A percentile compares a stretch with the other conserved stretches of the same genome.
Conservation (phyloP, 2,888 invertebrate species). For the Hydroisotoma schaefferi region DNA sequence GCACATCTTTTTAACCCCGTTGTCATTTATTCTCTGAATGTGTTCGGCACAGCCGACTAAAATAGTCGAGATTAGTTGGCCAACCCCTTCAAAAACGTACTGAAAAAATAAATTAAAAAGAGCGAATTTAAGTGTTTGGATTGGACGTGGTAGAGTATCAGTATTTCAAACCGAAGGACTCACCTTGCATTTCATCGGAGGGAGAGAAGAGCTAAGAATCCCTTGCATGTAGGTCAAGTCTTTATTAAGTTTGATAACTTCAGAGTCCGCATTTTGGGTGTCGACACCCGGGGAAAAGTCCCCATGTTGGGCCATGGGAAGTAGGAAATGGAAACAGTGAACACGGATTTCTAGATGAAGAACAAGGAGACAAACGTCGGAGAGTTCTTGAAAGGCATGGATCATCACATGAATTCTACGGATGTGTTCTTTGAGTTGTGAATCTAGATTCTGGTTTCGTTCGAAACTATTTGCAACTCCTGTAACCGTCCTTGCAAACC, state of each 20-base stretch:
- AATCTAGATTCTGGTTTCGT: slow-evolving; percentile 13
- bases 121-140: background rate
- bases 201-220: slow-evolving; percentile 69
- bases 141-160: too few species aligned
- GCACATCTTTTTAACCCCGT: slow-evolving; percentile 78
- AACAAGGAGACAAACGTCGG: slow-evolving; percentile 84
- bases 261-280: slow-evolving; percentile 71
- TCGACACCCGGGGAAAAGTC: slow-evolving; percentile 60
- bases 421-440: slow-evolving; percentile 26
- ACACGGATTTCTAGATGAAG: slow-evolving; percentile 92
- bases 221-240: slow-evolving; percentile 75
- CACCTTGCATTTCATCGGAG: slow-evolving; percentile 73
- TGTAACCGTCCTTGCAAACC: slow-evolving; percentile 61
- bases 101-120: slow-evolving; percentile 53
- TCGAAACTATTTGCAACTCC: slow-evolving; percentile 26
- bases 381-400: slow-evolving; percentile 78
- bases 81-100: slow-evolving; percentile 88
- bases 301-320: slow-evolving; percentile 58
- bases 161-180: slow-evolving; percentile 48
- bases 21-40: slow-evolving; percentile 74
- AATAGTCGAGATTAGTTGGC: slow-evolving; percentile 74
- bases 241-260: slow-evolving; percentile 72
- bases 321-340: slow-evolving; percentile 90
- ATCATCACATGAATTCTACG: slow-evolving; percentile 57
- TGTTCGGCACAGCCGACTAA: slow-evolving; percentile 76